Percentiles rank a stretch among this genome's conserved stretches.
These are phyloP conservation scores for Muraenolepis orangiensis DNA, from an alignment of 2,797 vertebrate genomes.

Conservation along the genomic window DNA sequence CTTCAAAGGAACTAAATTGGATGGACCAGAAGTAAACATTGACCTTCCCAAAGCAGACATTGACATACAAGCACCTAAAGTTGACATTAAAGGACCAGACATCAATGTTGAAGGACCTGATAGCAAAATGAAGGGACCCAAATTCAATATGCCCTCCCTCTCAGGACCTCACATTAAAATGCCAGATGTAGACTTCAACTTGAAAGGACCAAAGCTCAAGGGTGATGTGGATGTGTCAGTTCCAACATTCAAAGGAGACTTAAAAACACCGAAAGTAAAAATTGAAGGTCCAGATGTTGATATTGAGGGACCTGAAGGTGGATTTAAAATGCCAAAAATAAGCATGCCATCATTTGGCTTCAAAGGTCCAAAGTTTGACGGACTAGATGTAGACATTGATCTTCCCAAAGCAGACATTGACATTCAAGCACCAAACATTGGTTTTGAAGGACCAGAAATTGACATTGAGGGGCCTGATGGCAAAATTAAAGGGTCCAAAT, in stretches of 20 bases:
- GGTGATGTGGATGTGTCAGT: background rate
- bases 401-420: too few species aligned
- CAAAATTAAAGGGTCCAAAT: constrained; percentile 28
- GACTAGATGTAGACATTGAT: too few species aligned
- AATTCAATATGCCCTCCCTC: constrained; percentile 16
- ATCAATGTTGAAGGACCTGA: constrained; percentile 4
- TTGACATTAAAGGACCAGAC: constrained; percentile 4
- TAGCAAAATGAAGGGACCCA: constrained; percentile 13
- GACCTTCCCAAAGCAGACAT: constrained; percentile 17
- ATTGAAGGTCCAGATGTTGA: constrained; percentile 5
- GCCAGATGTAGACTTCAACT: constrained; percentile 3
- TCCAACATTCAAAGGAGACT: background rate
- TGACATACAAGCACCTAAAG: constrained; percentile 7
- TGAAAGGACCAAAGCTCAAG: background rate
- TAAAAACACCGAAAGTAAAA: too few species aligned
- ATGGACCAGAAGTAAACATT: constrained; percentile 21
- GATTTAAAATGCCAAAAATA: background rate
- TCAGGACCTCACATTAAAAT: constrained; percentile 6
- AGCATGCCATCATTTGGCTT: background rate
- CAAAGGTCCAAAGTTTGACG: too few species aligned
- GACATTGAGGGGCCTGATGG: constrained; percentile 23
- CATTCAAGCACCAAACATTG: background rate
- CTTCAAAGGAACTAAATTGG: constrained; percentile 34
- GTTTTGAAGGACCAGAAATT: background rate
- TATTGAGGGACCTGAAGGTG: background rate